Percentiles rank a stretch among this genome's conserved stretches.
These are phyloP conservation scores for Syngnathus typhle DNA, from an alignment of 2,113 vertebrate genomes.

Conservation along the genomic window DNA sequence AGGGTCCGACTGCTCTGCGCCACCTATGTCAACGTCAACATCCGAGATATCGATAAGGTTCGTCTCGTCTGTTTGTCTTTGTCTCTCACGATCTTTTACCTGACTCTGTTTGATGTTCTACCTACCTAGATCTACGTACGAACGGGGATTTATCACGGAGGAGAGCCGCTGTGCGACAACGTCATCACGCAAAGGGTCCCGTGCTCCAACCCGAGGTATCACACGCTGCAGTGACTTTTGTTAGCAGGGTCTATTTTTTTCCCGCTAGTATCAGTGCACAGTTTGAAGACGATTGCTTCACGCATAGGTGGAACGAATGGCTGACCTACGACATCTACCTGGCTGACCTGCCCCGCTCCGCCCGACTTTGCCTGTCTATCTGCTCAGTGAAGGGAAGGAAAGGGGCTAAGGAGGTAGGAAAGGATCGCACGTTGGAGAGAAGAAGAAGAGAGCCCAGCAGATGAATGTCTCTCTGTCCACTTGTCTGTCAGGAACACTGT, in stretches of 20 bases:
- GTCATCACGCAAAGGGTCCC: constrained; percentile 94
- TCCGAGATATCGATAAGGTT: constrained; percentile 77
- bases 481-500: constrained; percentile 82
- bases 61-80: background rate
- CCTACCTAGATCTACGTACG: constrained; percentile 91
- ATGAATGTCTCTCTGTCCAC: background rate
- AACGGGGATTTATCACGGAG: constrained; percentile 94
- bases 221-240: background rate
- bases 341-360: constrained; percentile 50
- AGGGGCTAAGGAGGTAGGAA: constrained; percentile 57
- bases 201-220: constrained; percentile 91
- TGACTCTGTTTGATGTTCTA: background rate
- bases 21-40: constrained; percentile 79
- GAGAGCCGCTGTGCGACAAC: constrained; percentile 93
- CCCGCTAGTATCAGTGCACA: background rate
- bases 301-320: constrained; percentile 53
- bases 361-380: constrained; percentile 54
- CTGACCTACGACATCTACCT: constrained; percentile 56
- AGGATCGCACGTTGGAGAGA: background rate
- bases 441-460: background rate
- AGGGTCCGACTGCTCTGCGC: constrained; percentile 72
- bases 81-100: background rate
- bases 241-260: background rate
- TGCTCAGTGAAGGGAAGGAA: constrained; percentile 61
- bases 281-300: background rate